These are phyloP conservation scores for Epinotia brunnichana DNA, from an alignment of 2,888 invertebrate genomes.

Conservation along the genomic window DNA sequence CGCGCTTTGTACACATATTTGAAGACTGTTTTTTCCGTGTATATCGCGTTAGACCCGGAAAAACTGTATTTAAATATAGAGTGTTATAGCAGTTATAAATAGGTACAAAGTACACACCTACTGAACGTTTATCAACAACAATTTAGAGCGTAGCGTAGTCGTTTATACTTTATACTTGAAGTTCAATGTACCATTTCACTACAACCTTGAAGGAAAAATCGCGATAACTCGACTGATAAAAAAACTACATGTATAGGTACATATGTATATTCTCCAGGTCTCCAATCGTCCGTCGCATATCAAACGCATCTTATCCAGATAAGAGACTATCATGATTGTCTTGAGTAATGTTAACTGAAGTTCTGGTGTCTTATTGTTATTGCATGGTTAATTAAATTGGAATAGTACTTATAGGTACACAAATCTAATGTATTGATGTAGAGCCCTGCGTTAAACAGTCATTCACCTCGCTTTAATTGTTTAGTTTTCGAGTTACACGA, in stretches of 20 bases:
- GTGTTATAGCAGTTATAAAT: neutral
- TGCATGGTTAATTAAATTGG: neutral
- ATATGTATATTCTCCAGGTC: no score
- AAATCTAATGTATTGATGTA: neutral
- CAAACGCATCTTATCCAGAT: neutral
- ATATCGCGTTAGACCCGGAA: no score
- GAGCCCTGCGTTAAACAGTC: neutral
- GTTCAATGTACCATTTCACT: neutral
- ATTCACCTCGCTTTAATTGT: conserved; percentile 1
- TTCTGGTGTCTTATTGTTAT: neutral
- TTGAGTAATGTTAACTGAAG: neutral
- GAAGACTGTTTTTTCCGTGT: no score
- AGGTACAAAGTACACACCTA: no score
- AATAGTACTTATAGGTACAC: no score
- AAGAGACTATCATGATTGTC: neutral
- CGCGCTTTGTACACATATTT: no score
- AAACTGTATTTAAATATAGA: no score
- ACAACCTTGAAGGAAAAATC: neutral
- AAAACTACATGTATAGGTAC: no score
- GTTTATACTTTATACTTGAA: neutral
- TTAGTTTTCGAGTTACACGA: neutral
- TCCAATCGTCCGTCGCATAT: neutral
- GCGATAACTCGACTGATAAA: neutral
- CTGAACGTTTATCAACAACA: no score
- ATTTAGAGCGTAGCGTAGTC: no score